Base-by-base conservation (phyloP, 1,140 invertebrate species). In the Calycopis cecrops region DNA sequence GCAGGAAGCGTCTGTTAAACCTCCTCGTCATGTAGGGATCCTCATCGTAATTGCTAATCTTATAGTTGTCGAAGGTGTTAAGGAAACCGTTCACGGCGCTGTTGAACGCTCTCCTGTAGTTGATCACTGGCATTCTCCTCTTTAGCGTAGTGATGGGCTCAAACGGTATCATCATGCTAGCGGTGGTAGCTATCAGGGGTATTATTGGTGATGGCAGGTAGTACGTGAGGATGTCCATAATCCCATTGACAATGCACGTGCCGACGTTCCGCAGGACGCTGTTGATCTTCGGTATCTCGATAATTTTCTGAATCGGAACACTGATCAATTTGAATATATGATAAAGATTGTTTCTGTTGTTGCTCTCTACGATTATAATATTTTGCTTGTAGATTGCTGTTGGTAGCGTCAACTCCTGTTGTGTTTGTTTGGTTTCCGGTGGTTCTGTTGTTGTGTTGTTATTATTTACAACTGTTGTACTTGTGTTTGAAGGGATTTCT, bases 21-120 rank as follows among this genome's bases (percentile, higher is more conserved):
- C 73, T 55, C 48, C 74, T 64, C 0, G 76, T 81, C 82, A 85
- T 85, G 33, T 85, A 85, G 3, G 82, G 82, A 54, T 85, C 82
- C 4, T 71, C 67, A 4, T 79, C 73, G 12, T 71, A 67, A 49
- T 54, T 59, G 40, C 73, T 64, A 6, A 63, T 16, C 57, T 82
- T 80, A 35, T 72, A 85, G n/a, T 58, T 64, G 57, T 81, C 68
- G 59, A 84, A 85, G 0, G 82, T 81, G 33, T 70, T 71, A 10
- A 85, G 21, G 37, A 85, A 85, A 21, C 69, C 66, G 33, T 71
- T 71, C 1, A 85, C 62, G 33, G 80, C 82, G 14, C 70, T 76
- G 33, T 69, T 70, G 7, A 85, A 69, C 0, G 82, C 82, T 57
- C 82, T 55, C 44, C 80, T 80, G 34, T 85, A 84, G 55, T 73